A percentile compares a stretch with the other conserved stretches of the same genome.
These are phyloP conservation scores for Syrphus vitripennis DNA, from an alignment of 2,888 invertebrate genomes.

Conservation along the genomic window DNA sequence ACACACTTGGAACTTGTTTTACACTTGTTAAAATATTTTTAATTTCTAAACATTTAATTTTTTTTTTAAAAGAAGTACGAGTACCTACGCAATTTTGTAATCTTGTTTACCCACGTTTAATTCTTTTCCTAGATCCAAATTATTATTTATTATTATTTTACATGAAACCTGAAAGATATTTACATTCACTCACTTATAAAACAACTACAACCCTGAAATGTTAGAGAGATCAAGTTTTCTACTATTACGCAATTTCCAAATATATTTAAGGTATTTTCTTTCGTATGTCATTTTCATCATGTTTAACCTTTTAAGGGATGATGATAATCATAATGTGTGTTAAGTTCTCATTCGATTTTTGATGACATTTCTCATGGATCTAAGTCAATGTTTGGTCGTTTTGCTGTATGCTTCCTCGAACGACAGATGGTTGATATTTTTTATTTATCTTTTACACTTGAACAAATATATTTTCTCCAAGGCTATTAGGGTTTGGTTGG, in stretches of 20 bases:
- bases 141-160: not conserved
- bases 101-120: too few species aligned
- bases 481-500: not conserved
- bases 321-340: not conserved
- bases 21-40: too few species aligned
- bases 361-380: not conserved
- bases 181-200: too few species aligned
- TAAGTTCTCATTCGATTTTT: not conserved
- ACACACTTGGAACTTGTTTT: too few species aligned
- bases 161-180: not conserved
- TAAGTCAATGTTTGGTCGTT: not conserved
- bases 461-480: not conserved
- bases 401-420: not conserved
- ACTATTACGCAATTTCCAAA: not conserved
- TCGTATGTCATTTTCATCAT: not conserved
- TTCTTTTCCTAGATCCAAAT: too few species aligned
- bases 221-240: too few species aligned
- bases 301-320: not conserved
- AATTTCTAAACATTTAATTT: too few species aligned
- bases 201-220: too few species aligned
- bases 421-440: conserved; percentile 4
- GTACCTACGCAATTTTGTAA: too few species aligned
- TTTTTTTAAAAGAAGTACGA: too few species aligned
- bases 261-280: not conserved
- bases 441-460: not conserved